phyloP scores from a whole-genome alignment of 2,888 invertebrate genomes.

The Patella ulyssiponensis region DNA sequence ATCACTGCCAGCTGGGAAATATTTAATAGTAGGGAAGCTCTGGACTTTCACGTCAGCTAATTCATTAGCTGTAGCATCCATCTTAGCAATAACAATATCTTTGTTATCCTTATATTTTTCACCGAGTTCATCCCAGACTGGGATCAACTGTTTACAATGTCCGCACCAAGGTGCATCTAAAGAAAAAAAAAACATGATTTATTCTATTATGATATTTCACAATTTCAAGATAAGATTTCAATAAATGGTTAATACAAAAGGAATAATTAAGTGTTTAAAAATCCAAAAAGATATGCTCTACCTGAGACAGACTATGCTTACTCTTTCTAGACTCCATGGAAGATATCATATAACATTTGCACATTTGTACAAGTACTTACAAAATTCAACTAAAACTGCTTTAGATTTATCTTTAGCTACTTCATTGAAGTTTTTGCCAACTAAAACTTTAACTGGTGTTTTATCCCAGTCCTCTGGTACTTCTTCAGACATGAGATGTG shows the following conservation, averaged over 20 bases:
- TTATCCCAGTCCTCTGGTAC: slow-evolving; percentile 98
- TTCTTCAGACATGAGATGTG: slow-evolving; percentile 93
- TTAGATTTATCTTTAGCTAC: slow-evolving; percentile 90
- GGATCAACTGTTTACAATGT: slow-evolving; percentile 97
- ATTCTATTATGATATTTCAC: background rate
- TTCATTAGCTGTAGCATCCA: slow-evolving; percentile 98
- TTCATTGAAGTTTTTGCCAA: slow-evolving; percentile 95
- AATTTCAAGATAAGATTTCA: too few species aligned
- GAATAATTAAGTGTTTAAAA: too few species aligned
- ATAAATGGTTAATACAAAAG: too few species aligned
- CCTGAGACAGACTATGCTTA: too few species aligned
- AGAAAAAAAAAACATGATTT: background rate
- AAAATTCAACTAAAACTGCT: slow-evolving; percentile 98
- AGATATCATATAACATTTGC: background rate
- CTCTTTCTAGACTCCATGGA: too few species aligned
- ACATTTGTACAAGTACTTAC: slow-evolving; percentile 63
- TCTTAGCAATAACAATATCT: slow-evolving; percentile 94
- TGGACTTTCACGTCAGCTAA: slow-evolving; percentile 94
- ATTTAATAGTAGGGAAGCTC: slow-evolving; percentile 79
- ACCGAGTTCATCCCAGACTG: slow-evolving; percentile 95
- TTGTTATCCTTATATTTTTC: slow-evolving; percentile 89
- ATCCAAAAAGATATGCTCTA: too few species aligned
- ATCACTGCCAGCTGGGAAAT: slow-evolving; percentile 94
- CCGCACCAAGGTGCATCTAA: slow-evolving; percentile 94
- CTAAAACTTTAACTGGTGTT: slow-evolving; percentile 91